These are phyloP conservation scores for Tetragonula clypearis DNA, from an alignment of 1,140 invertebrate species.

Conservation along the genomic window DNA sequence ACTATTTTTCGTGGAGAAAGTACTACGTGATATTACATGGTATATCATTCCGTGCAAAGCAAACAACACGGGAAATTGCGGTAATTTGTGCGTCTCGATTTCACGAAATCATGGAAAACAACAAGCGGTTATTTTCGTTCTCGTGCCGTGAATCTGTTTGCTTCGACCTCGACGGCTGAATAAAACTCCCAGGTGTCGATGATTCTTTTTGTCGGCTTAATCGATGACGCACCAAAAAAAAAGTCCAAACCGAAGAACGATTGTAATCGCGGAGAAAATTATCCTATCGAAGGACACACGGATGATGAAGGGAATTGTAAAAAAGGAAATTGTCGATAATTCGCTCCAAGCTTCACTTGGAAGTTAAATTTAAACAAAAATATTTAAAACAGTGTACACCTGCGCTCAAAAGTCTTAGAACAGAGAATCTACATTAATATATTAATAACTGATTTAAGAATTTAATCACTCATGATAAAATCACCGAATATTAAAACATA, in stretches of 20 bases:
- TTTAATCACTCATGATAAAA: no score
- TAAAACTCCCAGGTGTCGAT: constrained; percentile 33
- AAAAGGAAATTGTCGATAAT: neutral
- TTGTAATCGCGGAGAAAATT: constrained; percentile 40
- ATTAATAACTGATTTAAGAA: no score
- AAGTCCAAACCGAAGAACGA: neutral
- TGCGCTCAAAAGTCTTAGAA: no score
- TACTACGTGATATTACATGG: neutral
- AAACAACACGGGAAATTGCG: neutral
- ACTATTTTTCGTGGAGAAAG: neutral
- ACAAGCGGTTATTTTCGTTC: neutral
- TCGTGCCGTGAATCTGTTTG: neutral
- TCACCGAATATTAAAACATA: no score
- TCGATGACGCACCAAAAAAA: neutral
- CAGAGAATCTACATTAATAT: no score
- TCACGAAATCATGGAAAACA: neutral
- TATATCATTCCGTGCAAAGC: neutral
- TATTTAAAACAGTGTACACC: no score
- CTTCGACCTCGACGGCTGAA: neutral
- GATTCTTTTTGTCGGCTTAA: neutral
- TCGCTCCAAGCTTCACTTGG: no score
- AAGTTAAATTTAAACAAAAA: no score
- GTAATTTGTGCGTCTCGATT: constrained; percentile 7
- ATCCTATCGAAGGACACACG: constrained; percentile 51
- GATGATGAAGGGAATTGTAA: constrained; percentile 4